phyloP scores from a whole-genome alignment of 1,140 invertebrate species.

The Meloidogyne exigua region DNA sequence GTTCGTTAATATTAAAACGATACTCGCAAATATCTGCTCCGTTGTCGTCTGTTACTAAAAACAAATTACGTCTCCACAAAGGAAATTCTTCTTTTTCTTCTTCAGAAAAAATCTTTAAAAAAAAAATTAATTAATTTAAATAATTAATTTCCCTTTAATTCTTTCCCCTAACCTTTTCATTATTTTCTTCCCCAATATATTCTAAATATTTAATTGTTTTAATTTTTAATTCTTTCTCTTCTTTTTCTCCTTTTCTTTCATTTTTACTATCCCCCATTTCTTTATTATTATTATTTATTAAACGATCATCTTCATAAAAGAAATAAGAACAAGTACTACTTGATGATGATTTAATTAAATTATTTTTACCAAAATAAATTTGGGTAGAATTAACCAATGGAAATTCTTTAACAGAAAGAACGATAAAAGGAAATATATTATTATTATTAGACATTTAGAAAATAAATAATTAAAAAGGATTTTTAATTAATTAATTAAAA shows the following conservation, averaged over 20 bases:
- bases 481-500: too few species aligned
- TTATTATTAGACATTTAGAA: too few species aligned
- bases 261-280: too few species aligned
- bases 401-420: not conserved
- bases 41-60: conserved; percentile 13
- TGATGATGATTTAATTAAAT: not conserved
- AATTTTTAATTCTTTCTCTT: not conserved
- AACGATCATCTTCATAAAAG: not conserved
- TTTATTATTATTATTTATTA: too few species aligned
- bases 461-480: too few species aligned
- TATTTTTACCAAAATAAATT: not conserved
- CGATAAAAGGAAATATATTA: not conserved
- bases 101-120: not conserved
- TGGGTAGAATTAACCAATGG: not conserved
- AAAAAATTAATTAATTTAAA: too few species aligned
- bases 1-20: not conserved
- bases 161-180: not conserved
- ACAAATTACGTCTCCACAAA: conserved; percentile 7
- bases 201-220: conserved; percentile 1
- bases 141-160: not conserved
- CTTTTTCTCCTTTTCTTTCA: not conserved
- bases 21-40: conserved; percentile 25
- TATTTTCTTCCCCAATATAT: not conserved
- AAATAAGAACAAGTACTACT: conserved; percentile 5
- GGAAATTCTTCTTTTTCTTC: not conserved